Evolutionary conservation across 2,797 vertebrate genomes (phyloP), one percentile per base, ranked within the genome.

Genomic region (Myotis myotis): DNA sequence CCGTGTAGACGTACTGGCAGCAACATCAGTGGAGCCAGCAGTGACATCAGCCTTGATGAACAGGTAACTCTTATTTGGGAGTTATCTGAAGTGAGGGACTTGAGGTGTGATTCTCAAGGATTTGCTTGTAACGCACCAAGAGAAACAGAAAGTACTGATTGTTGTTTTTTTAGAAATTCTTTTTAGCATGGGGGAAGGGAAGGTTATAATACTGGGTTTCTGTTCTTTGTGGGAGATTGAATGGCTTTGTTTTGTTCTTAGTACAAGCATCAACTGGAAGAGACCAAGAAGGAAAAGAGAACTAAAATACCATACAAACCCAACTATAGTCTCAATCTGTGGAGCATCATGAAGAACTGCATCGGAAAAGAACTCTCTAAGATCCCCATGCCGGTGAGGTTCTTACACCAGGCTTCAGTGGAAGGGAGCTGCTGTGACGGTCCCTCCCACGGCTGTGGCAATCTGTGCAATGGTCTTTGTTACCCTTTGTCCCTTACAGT

Each of bases 341-440:
- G 99, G 99, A 99, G 99, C 98, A 99, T 99, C 95, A 99, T 99
- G 99, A 99, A 99, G 97, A 99, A 99, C 97, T 99, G 99, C 96
- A 99, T 99, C 2, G 99, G 99, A 71, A 99, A 99, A 96, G 99
- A 99, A 95, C 98, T 99, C 23, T 99, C 99, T 76, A 99, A 99
- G 98, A 99, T 99, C 96, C 99, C 99, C 13, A 99, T 99, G 99
- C 99, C 99, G 49, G 99, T 99, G 98, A 98, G 99, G 70, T 13
- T 70, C 92, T 49, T 3, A 8, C 17, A 23, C 4, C 4, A 1
- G n/a, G 80, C 36, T 53, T 53, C 23, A 0, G 38, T 5, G 53
- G 74, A 51, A 62, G 41, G 36, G 25, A 17, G 51, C 25, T 17
- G 25, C 30, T 13, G 0, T 22, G 70, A 68, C 20, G 12, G 79